Percentiles rank a stretch among this genome's conserved stretches.
Evolutionary conservation across 2,113 vertebrate species (phyloP).

Genomic region (Eretmodus cyanostictus): DNA sequence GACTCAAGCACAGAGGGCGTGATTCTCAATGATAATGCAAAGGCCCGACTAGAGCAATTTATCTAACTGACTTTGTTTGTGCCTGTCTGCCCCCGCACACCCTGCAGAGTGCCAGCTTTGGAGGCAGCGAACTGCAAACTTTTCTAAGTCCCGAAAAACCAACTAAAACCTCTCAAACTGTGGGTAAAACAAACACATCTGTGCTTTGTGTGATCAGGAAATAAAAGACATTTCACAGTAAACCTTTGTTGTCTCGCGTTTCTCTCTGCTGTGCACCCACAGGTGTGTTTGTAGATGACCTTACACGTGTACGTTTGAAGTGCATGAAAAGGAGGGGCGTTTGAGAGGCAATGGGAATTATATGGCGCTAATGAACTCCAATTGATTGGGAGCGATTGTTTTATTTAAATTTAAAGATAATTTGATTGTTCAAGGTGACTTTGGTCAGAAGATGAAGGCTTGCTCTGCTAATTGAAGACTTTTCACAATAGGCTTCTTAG

Average conservation of each 20-base stretch:
- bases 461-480: constrained; percentile 52
- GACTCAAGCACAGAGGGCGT: neutral
- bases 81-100: neutral
- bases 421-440: constrained; percentile 66
- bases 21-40: neutral
- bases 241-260: neutral
- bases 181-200: constrained; percentile 15
- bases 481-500: constrained; percentile 25
- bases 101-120: neutral
- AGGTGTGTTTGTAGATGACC: constrained; percentile 8
- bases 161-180: neutral
- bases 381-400: constrained; percentile 43
- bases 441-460: constrained; percentile 48
- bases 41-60: neutral
- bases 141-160: neutral
- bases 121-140: neutral
- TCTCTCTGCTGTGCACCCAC: neutral
- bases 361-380: constrained; percentile 25
- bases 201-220: constrained; percentile 15
- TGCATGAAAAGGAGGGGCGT: neutral
- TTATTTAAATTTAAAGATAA: constrained; percentile 52
- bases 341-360: neutral
- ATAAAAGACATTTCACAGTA: constrained; percentile 6
- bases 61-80: constrained; percentile 8
- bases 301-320: neutral